A percentile compares a stretch with the other conserved stretches of the same genome.
These are phyloP conservation scores for Chlorops oryzae DNA, from an alignment of 1,140 invertebrate genomes.

Conservation along the genomic window DNA sequence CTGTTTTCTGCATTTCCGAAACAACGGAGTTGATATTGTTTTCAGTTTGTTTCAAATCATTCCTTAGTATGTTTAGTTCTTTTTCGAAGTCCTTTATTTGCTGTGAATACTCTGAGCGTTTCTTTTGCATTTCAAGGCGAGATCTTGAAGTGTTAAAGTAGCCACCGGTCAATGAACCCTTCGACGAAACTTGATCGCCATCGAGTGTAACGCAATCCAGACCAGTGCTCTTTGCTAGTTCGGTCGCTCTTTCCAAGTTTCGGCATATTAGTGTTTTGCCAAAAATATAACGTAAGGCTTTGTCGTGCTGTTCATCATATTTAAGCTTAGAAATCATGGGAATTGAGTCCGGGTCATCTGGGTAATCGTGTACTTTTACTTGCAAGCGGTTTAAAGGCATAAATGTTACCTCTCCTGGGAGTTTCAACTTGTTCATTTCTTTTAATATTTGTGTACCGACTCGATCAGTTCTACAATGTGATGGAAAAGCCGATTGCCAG, in stretches of 20 bases:
- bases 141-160: conserved; percentile 96
- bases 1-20: conserved; percentile 94
- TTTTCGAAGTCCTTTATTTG: conserved; percentile 78
- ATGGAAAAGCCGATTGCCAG: conserved; percentile 94
- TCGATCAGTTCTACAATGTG: conserved; percentile 96
- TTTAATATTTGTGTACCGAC: conserved; percentile 96
- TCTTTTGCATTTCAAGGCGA: conserved; percentile 93
- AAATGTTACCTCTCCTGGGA: conserved; percentile 98
- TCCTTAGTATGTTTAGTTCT: conserved; percentile 71
- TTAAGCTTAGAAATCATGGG: conserved; percentile 94
- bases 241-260: conserved; percentile 92
- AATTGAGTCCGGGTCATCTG: conserved; percentile 92
- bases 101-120: conserved; percentile 75
- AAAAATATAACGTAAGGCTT: conserved; percentile 94
- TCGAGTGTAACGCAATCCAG: conserved; percentile 97
- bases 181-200: conserved; percentile 88
- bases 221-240: conserved; percentile 86
- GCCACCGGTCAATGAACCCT: conserved; percentile 95
- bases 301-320: conserved; percentile 86
- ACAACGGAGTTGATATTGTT: conserved; percentile 86
- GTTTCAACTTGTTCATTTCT: conserved; percentile 91
- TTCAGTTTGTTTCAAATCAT: conserved; percentile 82
- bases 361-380: conserved; percentile 83
- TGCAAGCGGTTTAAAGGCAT: conserved; percentile 97
- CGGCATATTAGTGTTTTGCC: conserved; percentile 96